Evolutionary conservation across 2,888 invertebrate species (phyloP).

Genomic region (Mythimna albipuncta): DNA sequence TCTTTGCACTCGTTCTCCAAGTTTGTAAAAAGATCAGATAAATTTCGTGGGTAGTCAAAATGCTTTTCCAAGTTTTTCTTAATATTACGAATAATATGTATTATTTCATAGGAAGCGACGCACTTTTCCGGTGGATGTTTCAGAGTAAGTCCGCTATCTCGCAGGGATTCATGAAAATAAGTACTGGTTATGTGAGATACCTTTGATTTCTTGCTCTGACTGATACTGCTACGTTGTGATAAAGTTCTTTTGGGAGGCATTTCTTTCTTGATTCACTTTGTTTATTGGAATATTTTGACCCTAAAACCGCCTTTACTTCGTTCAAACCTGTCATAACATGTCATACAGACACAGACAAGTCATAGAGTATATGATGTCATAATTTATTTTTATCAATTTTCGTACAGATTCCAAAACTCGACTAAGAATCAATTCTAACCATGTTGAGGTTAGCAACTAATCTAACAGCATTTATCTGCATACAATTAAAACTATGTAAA

Average conservation of each 20-base stretch:
- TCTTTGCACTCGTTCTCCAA: conserved; percentile 72
- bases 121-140: conserved; percentile 80
- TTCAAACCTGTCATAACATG: no score
- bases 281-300: not conserved
- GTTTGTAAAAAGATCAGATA: conserved; percentile 86
- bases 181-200: conserved; percentile 60
- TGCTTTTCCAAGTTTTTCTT: conserved; percentile 76
- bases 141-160: conserved; percentile 79
- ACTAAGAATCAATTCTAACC: no score
- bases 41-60: conserved; percentile 89
- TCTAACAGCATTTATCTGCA: no score
- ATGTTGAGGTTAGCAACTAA: no score
- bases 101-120: conserved; percentile 80
- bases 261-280: not conserved
- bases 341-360: no score
- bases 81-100: conserved; percentile 85
- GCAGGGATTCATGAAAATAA: conserved; percentile 75
- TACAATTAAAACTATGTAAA: no score
- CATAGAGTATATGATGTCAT: no score
- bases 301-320: not conserved
- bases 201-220: conserved; percentile 75
- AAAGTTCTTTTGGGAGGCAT: conserved; percentile 71
- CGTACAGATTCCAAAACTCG: no score
- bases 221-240: conserved; percentile 66
- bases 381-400: no score